Evolutionary conservation across 2,113 vertebrate species (phyloP).

Genomic region (Gymnogyps californianus): DNA sequence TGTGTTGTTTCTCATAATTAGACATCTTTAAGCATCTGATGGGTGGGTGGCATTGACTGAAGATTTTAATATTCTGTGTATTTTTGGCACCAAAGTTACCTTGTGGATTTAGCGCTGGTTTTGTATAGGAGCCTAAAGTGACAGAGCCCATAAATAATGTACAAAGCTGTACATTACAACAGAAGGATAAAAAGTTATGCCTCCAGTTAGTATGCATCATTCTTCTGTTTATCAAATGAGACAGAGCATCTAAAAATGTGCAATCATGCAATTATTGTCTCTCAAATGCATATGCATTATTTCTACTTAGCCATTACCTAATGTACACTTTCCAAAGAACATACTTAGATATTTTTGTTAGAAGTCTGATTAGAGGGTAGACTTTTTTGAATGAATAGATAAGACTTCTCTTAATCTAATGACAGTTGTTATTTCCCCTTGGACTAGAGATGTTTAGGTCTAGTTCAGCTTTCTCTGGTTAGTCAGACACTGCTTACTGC

Average conservation of each 20-base stretch:
- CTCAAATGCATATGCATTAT: neutral
- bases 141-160: neutral
- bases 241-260: neutral
- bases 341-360: neutral
- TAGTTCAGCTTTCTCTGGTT: neutral
- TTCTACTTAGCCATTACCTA: neutral
- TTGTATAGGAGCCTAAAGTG: neutral
- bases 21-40: neutral
- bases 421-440: neutral
- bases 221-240: neutral
- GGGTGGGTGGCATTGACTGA: conserved; percentile 5
- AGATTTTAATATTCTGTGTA: neutral
- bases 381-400: neutral
- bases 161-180: neutral
- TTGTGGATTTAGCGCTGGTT: neutral
- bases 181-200: neutral
- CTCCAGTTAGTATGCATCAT: neutral
- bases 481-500: neutral
- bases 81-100: neutral
- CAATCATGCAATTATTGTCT: neutral
- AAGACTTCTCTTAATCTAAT: neutral
- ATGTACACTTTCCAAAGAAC: neutral
- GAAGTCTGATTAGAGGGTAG: neutral
- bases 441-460: neutral
- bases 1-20: neutral